Base-by-base conservation (phyloP, 2,797 vertebrate genomes). In the Spheniscus humboldti region DNA sequence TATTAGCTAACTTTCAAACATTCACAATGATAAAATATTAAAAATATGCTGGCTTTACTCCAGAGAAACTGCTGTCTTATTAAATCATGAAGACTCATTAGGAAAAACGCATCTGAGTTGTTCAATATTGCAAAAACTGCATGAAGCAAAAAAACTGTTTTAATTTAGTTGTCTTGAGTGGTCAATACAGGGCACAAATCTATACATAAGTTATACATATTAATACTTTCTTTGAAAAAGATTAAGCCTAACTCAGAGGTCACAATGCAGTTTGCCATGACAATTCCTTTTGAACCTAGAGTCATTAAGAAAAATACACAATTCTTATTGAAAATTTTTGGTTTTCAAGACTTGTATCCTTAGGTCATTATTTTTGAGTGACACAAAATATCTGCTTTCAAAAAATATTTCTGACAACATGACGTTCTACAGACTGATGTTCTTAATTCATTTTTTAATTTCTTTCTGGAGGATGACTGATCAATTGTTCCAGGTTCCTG, bases 21-120 rank as follows among this genome's bases (percentile, higher is more conserved):
- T 55, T 74, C 67, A 53, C 45, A 39, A 64, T 66, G 50, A 37
- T 94, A 86, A 96, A 97, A 91, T 86, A 93, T 81, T 96, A 75
- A 86, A 91, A 88, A 78, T 56, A 78, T 15, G 31, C 39, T 90
- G 69, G 50, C 85, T 94, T 78, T 75, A 73, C 50, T 92, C 93
- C 86, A 96, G 60, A 92, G 68, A 92, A 97, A 45, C 23, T 85
- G n/a, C n/a, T 87, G 33, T 43, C 60, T 89, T 80, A 67, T 45
- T 82, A 86, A 89, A 68, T 73, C 47, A 81, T 7, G 15, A 93
- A 63, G 25, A 78, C 30, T 85, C 77, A 57, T 60, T 55, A 93
- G n/a, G 53, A 85, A 92, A 91, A 93, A 92, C 3, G 11, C 48
- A 66, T 77, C 27, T 27, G 16, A 80, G 55, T 74, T 67, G n/a